These are phyloP conservation scores for Philaethria dido DNA, from an alignment of 2,888 invertebrate species.

Conservation along the genomic window DNA sequence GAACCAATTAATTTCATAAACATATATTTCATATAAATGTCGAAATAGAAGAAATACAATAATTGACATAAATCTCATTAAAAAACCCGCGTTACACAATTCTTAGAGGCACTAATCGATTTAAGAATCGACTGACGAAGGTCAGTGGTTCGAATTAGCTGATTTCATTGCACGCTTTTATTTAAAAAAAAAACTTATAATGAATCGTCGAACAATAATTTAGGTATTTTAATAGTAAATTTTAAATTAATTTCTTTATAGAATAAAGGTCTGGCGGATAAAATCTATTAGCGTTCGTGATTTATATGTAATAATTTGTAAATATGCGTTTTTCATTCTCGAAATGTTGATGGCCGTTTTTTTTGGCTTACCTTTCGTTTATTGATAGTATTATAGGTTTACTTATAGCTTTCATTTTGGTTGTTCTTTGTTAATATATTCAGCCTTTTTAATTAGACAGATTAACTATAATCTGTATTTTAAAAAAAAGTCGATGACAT, in stretches of 20 bases:
- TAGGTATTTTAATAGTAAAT: no score
- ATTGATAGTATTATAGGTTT: slow-evolving; percentile 44
- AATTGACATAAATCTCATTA: background rate
- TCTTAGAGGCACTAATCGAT: slow-evolving; percentile 31
- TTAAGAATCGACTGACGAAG: no score
- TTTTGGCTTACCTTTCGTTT: slow-evolving; percentile 31
- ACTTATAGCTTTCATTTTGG: slow-evolving; percentile 30
- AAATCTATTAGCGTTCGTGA: slow-evolving; percentile 36
- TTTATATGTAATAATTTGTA: slow-evolving; percentile 34
- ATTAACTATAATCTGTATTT: background rate
- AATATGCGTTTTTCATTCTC: slow-evolving; percentile 37
- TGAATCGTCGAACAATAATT: slow-evolving; percentile 22
- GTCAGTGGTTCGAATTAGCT: slow-evolving; percentile 33
- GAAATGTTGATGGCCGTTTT: slow-evolving; percentile 28
- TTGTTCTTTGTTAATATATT: background rate
- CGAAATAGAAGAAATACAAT: background rate
- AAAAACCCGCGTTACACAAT: slow-evolving; percentile 9
- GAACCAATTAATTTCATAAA: background rate
- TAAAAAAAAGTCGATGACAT: background rate
- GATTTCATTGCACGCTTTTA: slow-evolving; percentile 38
- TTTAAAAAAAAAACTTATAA: slow-evolving; percentile 28
- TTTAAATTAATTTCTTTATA: slow-evolving; percentile 32
- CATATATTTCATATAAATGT: background rate
- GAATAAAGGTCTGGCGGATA: slow-evolving; percentile 31
- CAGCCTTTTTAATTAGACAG: background rate